Conservation (phyloP, 1,140 invertebrate genomes). For the Subanguina moxae region DNA sequence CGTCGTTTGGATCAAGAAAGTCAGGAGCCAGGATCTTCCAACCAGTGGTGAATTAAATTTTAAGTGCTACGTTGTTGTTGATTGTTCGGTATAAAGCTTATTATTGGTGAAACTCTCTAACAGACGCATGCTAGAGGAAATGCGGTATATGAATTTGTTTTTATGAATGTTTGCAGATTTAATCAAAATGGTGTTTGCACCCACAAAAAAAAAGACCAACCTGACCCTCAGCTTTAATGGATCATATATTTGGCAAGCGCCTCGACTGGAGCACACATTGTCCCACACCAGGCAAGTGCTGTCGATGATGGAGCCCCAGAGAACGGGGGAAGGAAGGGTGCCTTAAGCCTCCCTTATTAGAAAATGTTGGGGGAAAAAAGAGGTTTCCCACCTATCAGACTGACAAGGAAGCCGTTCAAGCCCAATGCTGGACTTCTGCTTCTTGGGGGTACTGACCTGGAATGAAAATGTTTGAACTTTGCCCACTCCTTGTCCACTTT, state of each 20-base stretch:
- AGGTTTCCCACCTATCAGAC: constrained; percentile 38
- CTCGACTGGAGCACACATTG: constrained; percentile 47
- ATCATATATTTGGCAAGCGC: constrained; percentile 60
- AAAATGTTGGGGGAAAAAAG: background rate
- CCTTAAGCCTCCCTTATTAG: constrained; percentile 14
- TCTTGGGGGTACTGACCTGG: constrained; percentile 53
- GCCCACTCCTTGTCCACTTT: background rate
- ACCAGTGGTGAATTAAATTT: too few species aligned
- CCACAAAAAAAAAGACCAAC: constrained; percentile 21
- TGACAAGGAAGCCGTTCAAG: constrained; percentile 57
- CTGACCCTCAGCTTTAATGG: constrained; percentile 44
- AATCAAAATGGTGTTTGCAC: too few species aligned
- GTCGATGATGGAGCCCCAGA: constrained; percentile 60
- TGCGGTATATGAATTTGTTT: too few species aligned
- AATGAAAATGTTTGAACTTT: constrained; percentile 24
- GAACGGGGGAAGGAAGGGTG: constrained; percentile 60
- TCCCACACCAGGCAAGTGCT: constrained; percentile 60
- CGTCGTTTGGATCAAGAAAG: too few species aligned
- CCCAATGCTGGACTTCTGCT: constrained; percentile 53
- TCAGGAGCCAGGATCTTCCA: too few species aligned
- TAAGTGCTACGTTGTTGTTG: too few species aligned
- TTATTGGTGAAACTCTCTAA: too few species aligned
- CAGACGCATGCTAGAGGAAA: too few species aligned
- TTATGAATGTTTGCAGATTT: too few species aligned
- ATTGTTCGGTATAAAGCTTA: too few species aligned